Evolutionary conservation across 2,113 vertebrate species (phyloP).

Genomic region (Daboia siamensis): DNA sequence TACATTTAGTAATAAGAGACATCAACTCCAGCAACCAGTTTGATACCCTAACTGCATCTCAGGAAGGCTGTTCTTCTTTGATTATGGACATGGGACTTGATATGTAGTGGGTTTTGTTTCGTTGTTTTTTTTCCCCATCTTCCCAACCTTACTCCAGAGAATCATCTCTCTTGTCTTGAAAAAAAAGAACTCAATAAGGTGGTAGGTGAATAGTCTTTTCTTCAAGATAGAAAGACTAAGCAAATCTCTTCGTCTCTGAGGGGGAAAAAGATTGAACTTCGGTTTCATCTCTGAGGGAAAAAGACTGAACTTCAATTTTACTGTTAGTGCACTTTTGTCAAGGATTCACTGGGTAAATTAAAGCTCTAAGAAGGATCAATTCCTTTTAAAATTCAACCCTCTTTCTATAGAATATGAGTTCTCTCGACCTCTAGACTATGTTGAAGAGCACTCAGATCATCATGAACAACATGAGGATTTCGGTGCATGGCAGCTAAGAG

Average conservation of each 20-base stretch:
- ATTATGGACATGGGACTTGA: slow-evolving; percentile 6
- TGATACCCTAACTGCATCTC: not conserved
- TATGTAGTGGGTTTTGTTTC: slow-evolving; percentile 10
- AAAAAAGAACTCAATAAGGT: slow-evolving; percentile 43
- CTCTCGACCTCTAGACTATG: not conserved
- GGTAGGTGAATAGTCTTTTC: slow-evolving; percentile 55
- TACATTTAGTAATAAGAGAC: slow-evolving; percentile 29
- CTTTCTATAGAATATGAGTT: not conserved
- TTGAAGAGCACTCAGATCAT: not conserved
- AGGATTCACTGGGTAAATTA: slow-evolving; percentile 8
- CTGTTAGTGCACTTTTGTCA: slow-evolving; percentile 28
- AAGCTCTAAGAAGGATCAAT: not conserved
- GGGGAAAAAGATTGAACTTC: slow-evolving; percentile 24
- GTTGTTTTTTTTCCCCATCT: slow-evolving; percentile 5
- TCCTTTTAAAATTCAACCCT: not conserved
- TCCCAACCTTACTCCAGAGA: slow-evolving; percentile 36
- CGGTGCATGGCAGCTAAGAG: not conserved
- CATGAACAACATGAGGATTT: not conserved
- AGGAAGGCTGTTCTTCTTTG: slow-evolving; percentile 20
- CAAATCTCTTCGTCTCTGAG: not conserved
- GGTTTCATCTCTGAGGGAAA: slow-evolving; percentile 5
- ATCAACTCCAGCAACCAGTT: slow-evolving; percentile 10
- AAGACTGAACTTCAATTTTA: slow-evolving; percentile 39
- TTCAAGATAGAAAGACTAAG: slow-evolving; percentile 48
- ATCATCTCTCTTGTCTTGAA: slow-evolving; percentile 41